Base-by-base conservation (phyloP, 2,113 vertebrate genomes). In the Nettapus auritus region DNA sequence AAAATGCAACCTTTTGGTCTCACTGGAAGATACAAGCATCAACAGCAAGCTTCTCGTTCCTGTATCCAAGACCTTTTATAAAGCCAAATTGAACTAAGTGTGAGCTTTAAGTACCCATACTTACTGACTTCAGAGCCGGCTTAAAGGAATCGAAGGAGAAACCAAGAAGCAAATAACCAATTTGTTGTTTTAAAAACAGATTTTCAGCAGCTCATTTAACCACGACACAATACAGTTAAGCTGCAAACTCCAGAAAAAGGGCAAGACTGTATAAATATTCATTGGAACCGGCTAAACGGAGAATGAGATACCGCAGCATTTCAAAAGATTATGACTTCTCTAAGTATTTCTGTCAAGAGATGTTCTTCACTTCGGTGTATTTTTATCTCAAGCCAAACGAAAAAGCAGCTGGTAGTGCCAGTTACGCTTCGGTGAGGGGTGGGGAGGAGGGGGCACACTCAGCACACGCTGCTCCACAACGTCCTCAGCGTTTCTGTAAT, bases 351-450 rank as follows among this genome's bases (percentile, higher is more conserved):
- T 91, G 94, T 96, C 93, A 96, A 96, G 95, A 88, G 89, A 94
- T 96, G 93, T 95, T 91, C 83, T 92, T 86, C 76, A 90, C 93
- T 97, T 97, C 74, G 28, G 95, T 75, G 79, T 96, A 95, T 96
- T 97, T 96, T 97, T 97, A 97, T 95, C 95, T 50, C 90, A 9
- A 94, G 85, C 33, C 94, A 95, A 96, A 94, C 33, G 90, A 96
- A 96, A 95, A 96, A 86, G 95, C 96, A 97, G 96, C 95, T 97
- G 96, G 96, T 92, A 96, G 94, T 96, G 96, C 95, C 96, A 95
- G 91, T 97, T 97, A 95, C 94, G 88, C 83, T 59, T n/a, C 94
- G 86, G 17, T 3, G 64, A 90, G 86, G 78, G 86, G 52, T 81
- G 83, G 88, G 94, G 82, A 94, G 90, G 91, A 87, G 89, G 90